Base-by-base conservation (phyloP, 2,888 invertebrate genomes). In the Dasysyrphus tricinctus region DNA sequence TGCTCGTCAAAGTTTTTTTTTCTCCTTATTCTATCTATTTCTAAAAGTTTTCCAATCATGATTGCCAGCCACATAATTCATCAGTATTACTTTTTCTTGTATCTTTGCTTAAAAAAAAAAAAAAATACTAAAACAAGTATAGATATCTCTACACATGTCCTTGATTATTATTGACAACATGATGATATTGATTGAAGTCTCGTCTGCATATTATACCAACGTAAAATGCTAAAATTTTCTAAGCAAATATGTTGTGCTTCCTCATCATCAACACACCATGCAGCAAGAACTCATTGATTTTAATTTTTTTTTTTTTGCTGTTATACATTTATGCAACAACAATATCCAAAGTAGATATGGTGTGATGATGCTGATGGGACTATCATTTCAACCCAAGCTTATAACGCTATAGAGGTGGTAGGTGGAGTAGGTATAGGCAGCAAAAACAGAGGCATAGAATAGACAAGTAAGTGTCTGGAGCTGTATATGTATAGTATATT, bases 321-420 rank as follows among this genome's bases (percentile, higher is more conserved):
- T 32, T 32, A 32, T 5, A 7, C 7, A n/a, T n/a, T n/a, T n/a
- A n/a, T n/a, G n/a, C n/a, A n/a, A n/a, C n/a, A n/a, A n/a, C n/a
- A n/a, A n/a, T n/a, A n/a, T n/a, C n/a, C n/a, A n/a, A n/a, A n/a
- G n/a, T n/a, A 7, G 37, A 69, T 29, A 69, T 54, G 54, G 54
- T 39, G 69, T 51, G 69, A 54, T 54, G 69, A 67, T 51, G 67
- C 37, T 67, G 67, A 67, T 51, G 70, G 19, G 70, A 79, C 67
- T 69, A 82, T 44, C 72, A 77, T 73, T 78, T 74, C 69, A 69
- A 54, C 44, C 47, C 74, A 69, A 47, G 61, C 59, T 29, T 39
- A 61, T 72, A 65, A 42, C 7, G 29, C 29, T 11, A 7, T n/a
- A 24, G 24, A 24, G 24, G n/a, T n/a, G n/a, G n/a, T n/a, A 24